Percentiles rank a stretch among this genome's conserved stretches.
phyloP scores from a whole-genome alignment of 2,113 vertebrate genomes.

The Zingel zingel region DNA sequence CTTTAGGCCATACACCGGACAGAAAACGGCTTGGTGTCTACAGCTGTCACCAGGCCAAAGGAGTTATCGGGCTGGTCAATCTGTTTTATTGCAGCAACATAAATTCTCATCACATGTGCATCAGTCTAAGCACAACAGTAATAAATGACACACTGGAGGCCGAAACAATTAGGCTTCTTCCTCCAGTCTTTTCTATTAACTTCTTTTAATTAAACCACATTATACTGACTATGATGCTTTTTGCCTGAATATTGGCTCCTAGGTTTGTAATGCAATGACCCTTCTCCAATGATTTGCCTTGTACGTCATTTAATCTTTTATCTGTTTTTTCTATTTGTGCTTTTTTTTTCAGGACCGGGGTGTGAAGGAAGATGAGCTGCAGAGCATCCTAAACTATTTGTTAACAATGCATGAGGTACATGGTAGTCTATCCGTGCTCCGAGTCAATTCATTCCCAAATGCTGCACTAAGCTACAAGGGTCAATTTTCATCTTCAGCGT shows the following conservation, averaged over 20 bases:
- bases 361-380: constrained; percentile 98
- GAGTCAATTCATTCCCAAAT: constrained; percentile 13
- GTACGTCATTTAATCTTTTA: background rate
- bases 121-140: background rate
- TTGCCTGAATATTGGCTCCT: background rate
- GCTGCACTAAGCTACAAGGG: constrained; percentile 22
- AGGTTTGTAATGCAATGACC: background rate
- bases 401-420: constrained; percentile 97
- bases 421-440: background rate
- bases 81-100: background rate
- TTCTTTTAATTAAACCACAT: background rate
- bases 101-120: background rate
- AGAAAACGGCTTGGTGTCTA: background rate
- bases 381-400: constrained; percentile 97
- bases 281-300: background rate
- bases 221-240: background rate
- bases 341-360: constrained; percentile 89
- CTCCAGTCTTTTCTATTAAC: background rate
- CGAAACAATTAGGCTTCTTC: background rate
- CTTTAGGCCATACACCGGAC: background rate
- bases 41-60: background rate
- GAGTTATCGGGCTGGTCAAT: background rate
- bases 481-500: constrained; percentile 30
- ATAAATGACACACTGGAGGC: background rate
- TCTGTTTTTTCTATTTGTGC: constrained; percentile 3